Conservation (phyloP, 2,113 vertebrate genomes). For the Gallinago paraguaiae region DNA sequence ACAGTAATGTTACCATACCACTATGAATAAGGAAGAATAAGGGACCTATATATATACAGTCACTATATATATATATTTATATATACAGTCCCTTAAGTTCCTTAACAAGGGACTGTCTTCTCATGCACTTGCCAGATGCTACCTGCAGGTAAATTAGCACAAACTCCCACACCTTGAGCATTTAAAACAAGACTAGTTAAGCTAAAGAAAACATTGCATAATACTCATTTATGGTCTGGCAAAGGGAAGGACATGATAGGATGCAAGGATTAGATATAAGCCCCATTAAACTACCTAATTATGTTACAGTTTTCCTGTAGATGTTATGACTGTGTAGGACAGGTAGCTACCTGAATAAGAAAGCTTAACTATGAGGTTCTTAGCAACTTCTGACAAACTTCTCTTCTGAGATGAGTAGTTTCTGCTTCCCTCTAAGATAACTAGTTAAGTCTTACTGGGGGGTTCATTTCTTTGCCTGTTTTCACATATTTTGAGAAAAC, state of each 20-base stretch:
- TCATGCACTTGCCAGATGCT: neutral
- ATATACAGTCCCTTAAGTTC: neutral
- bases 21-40: neutral
- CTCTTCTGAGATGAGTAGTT: neutral
- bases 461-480: neutral
- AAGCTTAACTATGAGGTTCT: neutral
- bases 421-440: neutral
- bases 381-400: neutral
- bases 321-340: neutral
- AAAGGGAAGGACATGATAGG: neutral
- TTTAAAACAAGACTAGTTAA: neutral
- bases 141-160: neutral
- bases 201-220: neutral
- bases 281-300: neutral
- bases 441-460: neutral
- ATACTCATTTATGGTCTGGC: neutral
- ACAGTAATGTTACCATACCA: neutral
- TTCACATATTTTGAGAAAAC: neutral
- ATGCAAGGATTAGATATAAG: neutral
- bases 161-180: neutral
- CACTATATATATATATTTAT: too few species aligned
- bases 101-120: neutral
- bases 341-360: neutral
- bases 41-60: too few species aligned
- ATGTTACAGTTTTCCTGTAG: neutral